These are phyloP conservation scores for Oplegnathus fasciatus DNA, from an alignment of 2,113 vertebrate species.

Conservation along the genomic window DNA sequence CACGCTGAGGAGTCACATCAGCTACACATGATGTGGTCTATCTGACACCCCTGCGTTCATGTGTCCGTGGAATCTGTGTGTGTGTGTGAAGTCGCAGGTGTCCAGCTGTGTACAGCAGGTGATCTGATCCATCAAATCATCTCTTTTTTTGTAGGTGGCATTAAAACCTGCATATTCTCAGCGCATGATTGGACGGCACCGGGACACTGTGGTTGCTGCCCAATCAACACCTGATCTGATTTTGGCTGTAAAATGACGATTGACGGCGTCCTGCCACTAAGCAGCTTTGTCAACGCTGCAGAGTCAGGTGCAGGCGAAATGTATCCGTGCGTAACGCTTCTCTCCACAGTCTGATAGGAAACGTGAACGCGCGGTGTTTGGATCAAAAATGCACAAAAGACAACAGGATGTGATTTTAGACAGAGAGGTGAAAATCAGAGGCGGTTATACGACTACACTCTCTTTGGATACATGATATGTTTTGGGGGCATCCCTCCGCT, in stretches of 20 bases:
- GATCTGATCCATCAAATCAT: slow-evolving; percentile 2
- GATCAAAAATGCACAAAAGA: neutral
- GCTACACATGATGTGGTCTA: slow-evolving; percentile 29
- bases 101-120: slow-evolving; percentile 34
- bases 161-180: neutral
- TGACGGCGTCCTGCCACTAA: slow-evolving; percentile 32
- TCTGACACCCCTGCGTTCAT: slow-evolving; percentile 19
- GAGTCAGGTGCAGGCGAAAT: slow-evolving; percentile 67
- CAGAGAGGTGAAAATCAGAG: neutral
- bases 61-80: neutral
- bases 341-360: neutral
- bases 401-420: neutral
- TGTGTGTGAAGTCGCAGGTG: slow-evolving; percentile 6
- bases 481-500: slow-evolving; percentile 31
- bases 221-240: slow-evolving; percentile 30
- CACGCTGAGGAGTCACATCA: slow-evolving; percentile 32
- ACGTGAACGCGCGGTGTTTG: neutral
- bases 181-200: slow-evolving; percentile 17
- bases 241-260: slow-evolving; percentile 22
- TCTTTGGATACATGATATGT: neutral
- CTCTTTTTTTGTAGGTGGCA: neutral
- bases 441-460: neutral
- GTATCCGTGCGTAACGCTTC: slow-evolving; percentile 65
- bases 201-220: neutral
- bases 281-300: slow-evolving; percentile 40